Conservation (phyloP, 2,113 vertebrate genomes). For the Sigmodon hispidus region DNA sequence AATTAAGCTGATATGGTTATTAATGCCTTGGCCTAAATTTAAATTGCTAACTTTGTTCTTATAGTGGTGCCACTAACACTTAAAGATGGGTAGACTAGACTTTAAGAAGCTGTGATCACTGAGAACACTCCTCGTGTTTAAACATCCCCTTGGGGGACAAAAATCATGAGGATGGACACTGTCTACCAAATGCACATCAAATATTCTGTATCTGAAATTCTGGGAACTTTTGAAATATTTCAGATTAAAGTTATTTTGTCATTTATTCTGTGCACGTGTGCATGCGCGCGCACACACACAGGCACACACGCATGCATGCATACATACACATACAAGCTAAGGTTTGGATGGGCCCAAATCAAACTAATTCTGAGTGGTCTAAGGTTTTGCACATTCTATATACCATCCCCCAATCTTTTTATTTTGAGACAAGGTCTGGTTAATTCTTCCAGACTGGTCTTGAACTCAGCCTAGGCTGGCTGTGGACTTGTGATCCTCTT, state of each 20-base stretch:
- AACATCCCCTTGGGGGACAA: not conserved
- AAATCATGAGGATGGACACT: not conserved
- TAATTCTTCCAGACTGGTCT: not conserved
- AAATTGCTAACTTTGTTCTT: not conserved
- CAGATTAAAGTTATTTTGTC: not conserved
- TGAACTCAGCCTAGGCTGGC: not conserved
- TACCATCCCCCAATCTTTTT: too few species aligned
- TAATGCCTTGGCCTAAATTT: not conserved
- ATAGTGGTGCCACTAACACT: not conserved
- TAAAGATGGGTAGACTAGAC: not conserved
- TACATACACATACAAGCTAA: too few species aligned
- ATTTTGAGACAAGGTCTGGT: not conserved
- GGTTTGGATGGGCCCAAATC: not conserved
- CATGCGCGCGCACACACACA: not conserved
- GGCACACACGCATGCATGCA: not conserved
- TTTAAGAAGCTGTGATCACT: not conserved
- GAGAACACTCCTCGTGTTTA: not conserved
- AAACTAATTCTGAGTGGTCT: not conserved
- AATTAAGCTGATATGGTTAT: not conserved
- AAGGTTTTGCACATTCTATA: not conserved
- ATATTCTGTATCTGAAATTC: not conserved
- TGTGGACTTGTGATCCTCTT: not conserved
- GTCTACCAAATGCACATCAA: not conserved
- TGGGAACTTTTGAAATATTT: not conserved
- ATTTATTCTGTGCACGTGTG: not conserved